These are phyloP conservation scores for Criorhina ranunculi DNA, from an alignment of 2,888 invertebrate species.

Conservation along the genomic window DNA sequence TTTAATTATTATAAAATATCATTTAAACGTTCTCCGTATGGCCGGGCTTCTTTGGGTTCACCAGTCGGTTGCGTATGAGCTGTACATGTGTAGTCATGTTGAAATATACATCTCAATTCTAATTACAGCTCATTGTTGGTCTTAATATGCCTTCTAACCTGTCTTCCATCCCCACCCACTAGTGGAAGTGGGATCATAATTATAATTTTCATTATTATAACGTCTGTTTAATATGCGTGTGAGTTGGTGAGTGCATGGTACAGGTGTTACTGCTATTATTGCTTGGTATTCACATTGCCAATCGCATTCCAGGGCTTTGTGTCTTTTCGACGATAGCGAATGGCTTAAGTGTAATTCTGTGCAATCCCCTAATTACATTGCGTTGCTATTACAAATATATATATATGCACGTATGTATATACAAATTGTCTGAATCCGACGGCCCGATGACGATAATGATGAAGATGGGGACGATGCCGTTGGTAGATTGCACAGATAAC, in stretches of 20 bases:
- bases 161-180: background rate
- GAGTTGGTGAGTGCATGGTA: constrained; percentile 17
- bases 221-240: constrained; percentile 45
- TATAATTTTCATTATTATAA: constrained; percentile 57
- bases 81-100: background rate
- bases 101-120: constrained; percentile 31
- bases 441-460: constrained; percentile 9
- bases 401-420: too few species aligned
- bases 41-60: too few species aligned
- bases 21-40: constrained; percentile 53
- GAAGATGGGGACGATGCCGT: too few species aligned
- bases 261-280: constrained; percentile 42
- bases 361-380: constrained; percentile 67
- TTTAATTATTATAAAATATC: constrained; percentile 73
- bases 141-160: constrained; percentile 48
- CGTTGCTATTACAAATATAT: constrained; percentile 55
- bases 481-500: too few species aligned
- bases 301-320: too few species aligned
- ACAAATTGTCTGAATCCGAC: constrained; percentile 42
- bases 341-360: constrained; percentile 55
- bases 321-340: constrained; percentile 14
- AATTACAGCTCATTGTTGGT: constrained; percentile 52
- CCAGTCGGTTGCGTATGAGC: background rate
- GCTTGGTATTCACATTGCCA: constrained; percentile 2
- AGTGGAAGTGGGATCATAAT: background rate